These are phyloP conservation scores for Acrossocheilus wenchowensis DNA, from an alignment of 2,797 vertebrate species.

Conservation along the genomic window DNA sequence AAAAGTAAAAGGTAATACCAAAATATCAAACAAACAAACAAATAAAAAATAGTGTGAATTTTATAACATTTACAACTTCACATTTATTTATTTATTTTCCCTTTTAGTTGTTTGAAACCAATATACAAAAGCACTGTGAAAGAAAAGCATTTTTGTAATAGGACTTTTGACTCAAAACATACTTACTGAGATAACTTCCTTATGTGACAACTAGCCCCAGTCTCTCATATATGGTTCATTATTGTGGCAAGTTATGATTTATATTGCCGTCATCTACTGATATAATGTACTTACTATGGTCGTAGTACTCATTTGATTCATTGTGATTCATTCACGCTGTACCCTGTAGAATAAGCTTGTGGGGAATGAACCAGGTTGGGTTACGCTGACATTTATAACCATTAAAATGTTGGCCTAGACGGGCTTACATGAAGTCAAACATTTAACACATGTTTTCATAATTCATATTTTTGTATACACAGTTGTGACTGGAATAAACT, in stretches of 20 bases:
- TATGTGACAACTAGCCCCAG: slow-evolving; percentile 12
- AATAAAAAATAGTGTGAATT: not conserved
- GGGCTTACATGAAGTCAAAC: slow-evolving; percentile 35
- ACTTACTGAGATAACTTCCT: not conserved
- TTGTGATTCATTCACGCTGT: slow-evolving; percentile 34
- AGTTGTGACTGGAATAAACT: slow-evolving; percentile 47
- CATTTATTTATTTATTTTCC: not conserved
- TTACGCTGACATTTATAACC: slow-evolving; percentile 52
- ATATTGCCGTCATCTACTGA: slow-evolving; percentile 16
- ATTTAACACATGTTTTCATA: slow-evolving; percentile 50
- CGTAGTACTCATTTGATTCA: slow-evolving; percentile 38
- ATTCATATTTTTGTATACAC: slow-evolving; percentile 52
- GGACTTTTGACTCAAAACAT: slow-evolving; percentile 17
- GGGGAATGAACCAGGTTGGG: slow-evolving; percentile 43
- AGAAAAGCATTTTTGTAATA: not conserved
- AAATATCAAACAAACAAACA: not conserved
- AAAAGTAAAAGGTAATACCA: not conserved
- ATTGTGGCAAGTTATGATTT: slow-evolving; percentile 15
- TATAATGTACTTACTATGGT: slow-evolving; percentile 17
- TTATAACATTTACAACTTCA: not conserved
- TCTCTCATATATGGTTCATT: not conserved
- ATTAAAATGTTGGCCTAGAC: slow-evolving; percentile 41
- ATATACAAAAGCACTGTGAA: not conserved
- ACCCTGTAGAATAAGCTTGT: slow-evolving; percentile 35
- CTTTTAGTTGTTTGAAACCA: not conserved